Evolutionary conservation across 1,140 invertebrate genomes (phyloP), one percentile per base, ranked within the genome.

Genomic region (Drosophila quadrilineata): DNA sequence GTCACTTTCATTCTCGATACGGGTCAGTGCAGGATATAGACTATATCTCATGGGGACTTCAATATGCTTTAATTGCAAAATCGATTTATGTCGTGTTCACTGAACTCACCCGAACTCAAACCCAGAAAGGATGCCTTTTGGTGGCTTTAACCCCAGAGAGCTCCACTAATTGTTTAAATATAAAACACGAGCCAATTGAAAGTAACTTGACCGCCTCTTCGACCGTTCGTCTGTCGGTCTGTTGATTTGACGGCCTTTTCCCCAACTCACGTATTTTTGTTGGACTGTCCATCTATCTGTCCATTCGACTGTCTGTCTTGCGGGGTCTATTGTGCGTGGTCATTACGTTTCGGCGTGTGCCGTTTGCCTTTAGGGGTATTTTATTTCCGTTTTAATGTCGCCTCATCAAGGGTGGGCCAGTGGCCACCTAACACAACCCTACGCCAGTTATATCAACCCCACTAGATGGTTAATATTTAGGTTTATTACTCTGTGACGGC

Each of bases 31-130:
- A n/a, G 19, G 8, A 40, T 22, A 36, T 17, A 24, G n/a, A 28
- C 1, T n/a, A n/a, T n/a, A n/a, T 14, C 10, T 3, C 9, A 12
- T 26, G 49, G 22, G 10, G 49, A 53, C 60, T 66, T 67, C 56
- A 71, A 80, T 75, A 54, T 49, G 60, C 66, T 80, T 80, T 84
- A 85, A 84, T 84, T 84, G 75, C 80, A 84, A 84, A 84, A 84
- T 84, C 79, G 79, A 84, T 84, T 85, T 60, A 71, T 67, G 70
- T 46, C 70, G 79, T 72, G 77, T 17, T 54, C 54, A 59, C 33
- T 57, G 36, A 45, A 54, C 17, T n/a, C n/a, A n/a, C 64, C 35
- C 73, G 70, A 77, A 58, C 38, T 41, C 43, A 35, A 52, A 62
- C 35, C 29, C 41, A 33, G 9, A 43, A n/a, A n/a, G n/a, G n/a